Base-by-base conservation (phyloP, 2,888 invertebrate species). In the Hypsopygia costalis region DNA sequence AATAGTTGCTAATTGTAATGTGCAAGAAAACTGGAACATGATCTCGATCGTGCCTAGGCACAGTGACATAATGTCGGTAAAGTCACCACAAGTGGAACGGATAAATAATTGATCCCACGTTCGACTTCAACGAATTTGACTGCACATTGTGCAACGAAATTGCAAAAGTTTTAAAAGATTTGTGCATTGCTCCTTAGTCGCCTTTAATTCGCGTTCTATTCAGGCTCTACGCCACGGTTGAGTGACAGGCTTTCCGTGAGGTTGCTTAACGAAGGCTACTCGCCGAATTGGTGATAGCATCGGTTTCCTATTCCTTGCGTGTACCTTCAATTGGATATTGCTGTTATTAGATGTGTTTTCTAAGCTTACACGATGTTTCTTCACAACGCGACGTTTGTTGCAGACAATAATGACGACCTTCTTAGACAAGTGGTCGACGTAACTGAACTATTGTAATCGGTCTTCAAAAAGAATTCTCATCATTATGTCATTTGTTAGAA, bases 71-170 rank as follows among this genome's bases (percentile, higher is more conserved):
- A 77, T 52, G 55, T 41, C 45, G 51, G 52, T 51, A 58, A 58
- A 68, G 62, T 63, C 49, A 50, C 52, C 59, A 50, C 62, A 75
- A 75, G 58, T 69, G 65, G 61, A 71, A 56, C 75, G 67, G 57
- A 56, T 74, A 61, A 73, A 76, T 81, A 74, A 81, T 81, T 76
- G 70, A 77, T 86, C 83, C 76, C 82, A 85, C 85, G 85, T 80
- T 82, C 81, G 75, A 72, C 59, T 76, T 74, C 60, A 67, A 66
- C 58, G 60, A 52, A 41, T 79, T 74, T 65, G 67, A 61, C 52
- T 62, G 56, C 42, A 36, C 41, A 49, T 78, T 67, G 55, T 56
- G 62, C 47, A 70, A 73, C 33, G 47, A 33, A 40, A 30, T 62
- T 66, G 58, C 53, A 49, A 49, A 46, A 58, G 49, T 34, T 37